Conservation (phyloP, 2,888 invertebrate species). For the Drosophila recens region DNA sequence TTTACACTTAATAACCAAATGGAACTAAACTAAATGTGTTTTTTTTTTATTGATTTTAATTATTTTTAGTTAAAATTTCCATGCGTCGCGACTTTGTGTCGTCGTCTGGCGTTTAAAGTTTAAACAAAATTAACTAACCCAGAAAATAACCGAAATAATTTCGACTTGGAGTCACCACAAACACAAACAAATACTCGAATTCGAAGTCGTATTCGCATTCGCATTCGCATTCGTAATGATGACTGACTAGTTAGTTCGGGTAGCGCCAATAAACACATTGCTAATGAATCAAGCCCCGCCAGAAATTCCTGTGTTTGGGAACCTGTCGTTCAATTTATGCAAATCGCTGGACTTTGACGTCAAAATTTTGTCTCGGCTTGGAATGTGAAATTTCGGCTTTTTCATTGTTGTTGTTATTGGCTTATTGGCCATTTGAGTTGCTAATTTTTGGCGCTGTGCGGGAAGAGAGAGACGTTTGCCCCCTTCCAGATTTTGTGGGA, state of each 20-base stretch:
- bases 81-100: conserved; percentile 63
- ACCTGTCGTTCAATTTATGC: conserved; percentile 56
- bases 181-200: conserved; percentile 2
- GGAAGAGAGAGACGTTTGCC: conserved; percentile 1
- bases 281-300: conserved; percentile 75
- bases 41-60: conserved; percentile 27
- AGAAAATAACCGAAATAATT: conserved; percentile 16
- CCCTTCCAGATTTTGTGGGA: conserved; percentile 52
- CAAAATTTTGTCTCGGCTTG: conserved; percentile 64
- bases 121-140: conserved; percentile 39
- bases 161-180: conserved; percentile 34
- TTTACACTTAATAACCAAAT: conserved; percentile 34
- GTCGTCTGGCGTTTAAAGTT: conserved; percentile 33
- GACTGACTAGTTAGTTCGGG: conserved; percentile 68
- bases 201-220: not conserved
- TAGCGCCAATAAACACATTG: conserved; percentile 63
- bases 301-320: conserved; percentile 69
- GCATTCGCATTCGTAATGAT: conserved; percentile 32
- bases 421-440: conserved; percentile 50
- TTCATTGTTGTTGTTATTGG: conserved; percentile 24
- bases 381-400: conserved; percentile 78
- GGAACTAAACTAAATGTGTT: conserved; percentile 43
- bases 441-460: conserved; percentile 51
- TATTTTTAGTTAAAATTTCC: conserved; percentile 52
- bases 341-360: conserved; percentile 79